Conservation (phyloP, 2,113 vertebrate species). For the Acrocephalus arundinaceus region DNA sequence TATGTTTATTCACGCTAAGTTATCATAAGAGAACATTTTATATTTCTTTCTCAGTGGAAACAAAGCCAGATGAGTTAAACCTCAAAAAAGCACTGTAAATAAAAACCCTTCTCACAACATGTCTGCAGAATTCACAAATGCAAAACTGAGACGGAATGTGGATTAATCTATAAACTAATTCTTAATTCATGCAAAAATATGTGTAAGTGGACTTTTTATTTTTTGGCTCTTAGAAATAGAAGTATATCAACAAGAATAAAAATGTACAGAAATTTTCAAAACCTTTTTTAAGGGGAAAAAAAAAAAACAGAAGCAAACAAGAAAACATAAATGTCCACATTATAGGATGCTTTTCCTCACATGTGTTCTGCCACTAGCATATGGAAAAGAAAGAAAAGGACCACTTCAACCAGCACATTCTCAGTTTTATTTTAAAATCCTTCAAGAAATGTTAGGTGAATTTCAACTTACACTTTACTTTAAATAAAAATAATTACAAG, state of each 20-base stretch:
- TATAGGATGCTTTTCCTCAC: not conserved
- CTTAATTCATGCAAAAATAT: not conserved
- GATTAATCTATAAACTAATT: not conserved
- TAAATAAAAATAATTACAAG: not conserved
- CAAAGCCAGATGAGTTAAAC: not conserved
- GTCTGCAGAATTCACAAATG: not conserved
- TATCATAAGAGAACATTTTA: not conserved
- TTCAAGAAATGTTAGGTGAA: not conserved
- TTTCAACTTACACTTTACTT: not conserved
- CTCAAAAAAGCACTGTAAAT: not conserved
- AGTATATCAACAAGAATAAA: not conserved
- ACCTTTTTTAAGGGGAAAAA: not conserved
- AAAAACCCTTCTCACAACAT: not conserved
- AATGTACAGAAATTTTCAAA: not conserved
- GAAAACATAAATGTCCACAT: not conserved
- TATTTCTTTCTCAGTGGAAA: not conserved
- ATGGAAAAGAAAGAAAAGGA: not conserved
- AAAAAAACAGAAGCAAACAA: not conserved
- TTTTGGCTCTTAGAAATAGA: not conserved
- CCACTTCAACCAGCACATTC: not conserved
- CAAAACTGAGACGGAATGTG: not conserved
- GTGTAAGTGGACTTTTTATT: not conserved
- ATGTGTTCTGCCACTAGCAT: not conserved
- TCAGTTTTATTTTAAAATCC: not conserved
- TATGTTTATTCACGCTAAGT: not conserved